phyloP scores from a whole-genome alignment of 1,140 invertebrate genomes.

The Magallana ariakensis region DNA sequence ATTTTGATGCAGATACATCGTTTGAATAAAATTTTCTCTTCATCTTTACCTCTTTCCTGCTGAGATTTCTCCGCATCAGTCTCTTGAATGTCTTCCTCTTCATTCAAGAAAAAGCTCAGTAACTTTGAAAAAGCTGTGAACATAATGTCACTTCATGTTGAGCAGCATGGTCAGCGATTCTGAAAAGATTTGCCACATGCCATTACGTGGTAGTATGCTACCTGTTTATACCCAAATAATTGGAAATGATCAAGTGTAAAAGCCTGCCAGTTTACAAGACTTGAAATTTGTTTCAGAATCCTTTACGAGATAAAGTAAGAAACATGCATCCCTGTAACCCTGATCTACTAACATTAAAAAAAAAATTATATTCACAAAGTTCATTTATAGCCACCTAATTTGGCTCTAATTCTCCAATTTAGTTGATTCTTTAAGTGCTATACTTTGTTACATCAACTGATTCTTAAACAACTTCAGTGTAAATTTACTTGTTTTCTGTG shows the following conservation, averaged over 20 bases:
- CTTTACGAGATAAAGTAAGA: background rate
- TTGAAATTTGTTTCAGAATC: background rate
- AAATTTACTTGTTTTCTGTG: no score
- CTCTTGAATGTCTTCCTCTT: background rate
- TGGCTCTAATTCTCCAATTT: no score
- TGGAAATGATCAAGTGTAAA: background rate
- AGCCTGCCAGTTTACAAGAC: background rate
- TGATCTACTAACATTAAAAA: no score
- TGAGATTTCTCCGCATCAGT: background rate
- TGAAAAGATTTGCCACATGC: background rate
- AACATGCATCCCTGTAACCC: no score
- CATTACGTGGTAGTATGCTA: background rate
- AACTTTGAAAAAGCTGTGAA: background rate
- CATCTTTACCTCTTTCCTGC: background rate
- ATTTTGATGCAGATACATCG: no score
- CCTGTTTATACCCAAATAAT: background rate
- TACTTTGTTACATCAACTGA: no score
- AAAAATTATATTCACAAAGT: no score
- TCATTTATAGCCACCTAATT: no score
- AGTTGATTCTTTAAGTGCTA: no score
- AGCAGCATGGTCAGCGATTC: background rate
- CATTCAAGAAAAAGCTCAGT: background rate
- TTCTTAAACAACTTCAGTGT: no score
- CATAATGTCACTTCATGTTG: background rate
- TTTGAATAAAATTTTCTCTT: no score